A percentile compares a stretch with the other conserved stretches of the same genome.
These are phyloP conservation scores for Oceanodroma leucorhoa DNA, from an alignment of 2,797 vertebrate species.

Conservation along the genomic window DNA sequence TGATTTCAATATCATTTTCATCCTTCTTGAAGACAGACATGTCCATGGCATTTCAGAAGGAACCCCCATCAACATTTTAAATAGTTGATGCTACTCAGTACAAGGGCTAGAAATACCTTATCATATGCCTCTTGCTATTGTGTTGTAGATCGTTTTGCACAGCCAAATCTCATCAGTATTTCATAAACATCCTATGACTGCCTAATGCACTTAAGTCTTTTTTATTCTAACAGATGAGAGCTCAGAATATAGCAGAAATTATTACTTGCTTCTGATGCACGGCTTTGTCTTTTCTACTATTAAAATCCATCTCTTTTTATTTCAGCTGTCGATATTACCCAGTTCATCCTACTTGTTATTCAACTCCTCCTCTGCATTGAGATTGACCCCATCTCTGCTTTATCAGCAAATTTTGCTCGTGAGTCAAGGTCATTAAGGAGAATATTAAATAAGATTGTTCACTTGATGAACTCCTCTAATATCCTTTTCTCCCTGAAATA, in stretches of 20 bases:
- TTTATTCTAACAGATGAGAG: background rate
- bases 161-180: slow-evolving; percentile 6
- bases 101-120: background rate
- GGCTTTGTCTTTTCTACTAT: slow-evolving; percentile 25
- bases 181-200: background rate
- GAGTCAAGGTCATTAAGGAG: slow-evolving; percentile 45
- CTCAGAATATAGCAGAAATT: background rate
- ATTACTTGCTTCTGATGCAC: background rate
- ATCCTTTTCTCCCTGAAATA: slow-evolving; percentile 38
- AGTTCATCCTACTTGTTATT: slow-evolving; percentile 34
- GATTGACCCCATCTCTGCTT: slow-evolving; percentile 36
- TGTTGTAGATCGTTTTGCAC: background rate
- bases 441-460: slow-evolving; percentile 54
- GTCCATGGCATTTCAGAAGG: background rate
- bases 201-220: background rate
- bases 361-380: slow-evolving; percentile 2
- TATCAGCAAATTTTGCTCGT: slow-evolving; percentile 9
- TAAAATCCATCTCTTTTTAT: slow-evolving; percentile 15
- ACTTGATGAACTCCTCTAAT: slow-evolving; percentile 47
- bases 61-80: background rate
- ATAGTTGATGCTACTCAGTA: background rate
- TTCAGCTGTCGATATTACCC: background rate
- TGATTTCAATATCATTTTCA: background rate
- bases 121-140: background rate
- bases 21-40: background rate